These are phyloP conservation scores for Osedax frankpressi DNA, from an alignment of 2,888 invertebrate genomes.

Conservation along the genomic window DNA sequence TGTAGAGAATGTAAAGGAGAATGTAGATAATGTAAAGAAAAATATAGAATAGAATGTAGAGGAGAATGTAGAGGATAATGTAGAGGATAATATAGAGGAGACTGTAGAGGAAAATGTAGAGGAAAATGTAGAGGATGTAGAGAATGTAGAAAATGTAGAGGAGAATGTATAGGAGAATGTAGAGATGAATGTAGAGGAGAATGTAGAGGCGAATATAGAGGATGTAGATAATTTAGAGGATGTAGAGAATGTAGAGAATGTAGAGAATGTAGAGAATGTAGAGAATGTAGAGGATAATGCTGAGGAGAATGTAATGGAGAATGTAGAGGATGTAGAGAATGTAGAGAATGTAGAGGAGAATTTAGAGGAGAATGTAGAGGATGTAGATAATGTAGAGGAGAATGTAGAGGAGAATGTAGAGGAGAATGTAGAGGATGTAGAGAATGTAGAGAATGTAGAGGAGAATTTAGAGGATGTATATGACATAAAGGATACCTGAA, in stretches of 20 bases:
- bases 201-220: constrained; percentile 13
- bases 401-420: neutral
- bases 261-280: neutral
- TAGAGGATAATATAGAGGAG: too few species aligned
- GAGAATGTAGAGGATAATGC: neutral
- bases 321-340: neutral
- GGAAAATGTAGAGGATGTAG: too few species aligned
- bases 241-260: neutral
- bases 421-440: neutral
- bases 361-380: constrained; percentile 15
- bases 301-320: too few species aligned
- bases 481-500: neutral
- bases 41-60: neutral
- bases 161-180: neutral
- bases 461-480: too few species aligned
- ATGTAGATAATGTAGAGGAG: neutral
- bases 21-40: neutral
- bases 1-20: constrained; percentile 13
- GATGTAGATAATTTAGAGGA: neutral
- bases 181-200: neutral
- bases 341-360: neutral
- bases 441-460: neutral
- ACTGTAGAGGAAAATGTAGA: neutral
- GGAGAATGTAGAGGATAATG: neutral
- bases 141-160: neutral